A percentile compares a stretch with the other conserved stretches of the same genome.
phyloP scores from a whole-genome alignment of 2,113 vertebrate species.

The Promerops cafer region DNA sequence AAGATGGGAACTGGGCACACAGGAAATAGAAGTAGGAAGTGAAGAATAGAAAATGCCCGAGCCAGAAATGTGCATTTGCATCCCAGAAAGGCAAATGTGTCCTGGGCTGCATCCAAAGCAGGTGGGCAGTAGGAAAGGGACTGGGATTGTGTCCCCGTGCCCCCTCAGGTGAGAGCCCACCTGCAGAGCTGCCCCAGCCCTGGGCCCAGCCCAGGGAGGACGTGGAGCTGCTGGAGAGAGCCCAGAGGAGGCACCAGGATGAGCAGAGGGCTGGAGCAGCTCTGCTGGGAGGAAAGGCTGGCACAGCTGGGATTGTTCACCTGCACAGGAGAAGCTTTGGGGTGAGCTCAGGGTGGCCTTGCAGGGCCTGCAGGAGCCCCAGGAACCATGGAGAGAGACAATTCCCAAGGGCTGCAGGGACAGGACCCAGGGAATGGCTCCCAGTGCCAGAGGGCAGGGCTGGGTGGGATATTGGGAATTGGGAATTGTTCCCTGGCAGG shows the following conservation, averaged over 20 bases:
- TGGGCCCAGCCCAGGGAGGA: background rate
- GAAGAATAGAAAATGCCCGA: background rate
- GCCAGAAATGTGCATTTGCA: background rate
- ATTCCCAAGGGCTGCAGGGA: background rate
- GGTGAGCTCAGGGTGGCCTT: background rate
- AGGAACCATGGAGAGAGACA: background rate
- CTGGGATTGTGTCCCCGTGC: background rate
- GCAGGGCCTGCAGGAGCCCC: background rate
- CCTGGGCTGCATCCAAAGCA: background rate
- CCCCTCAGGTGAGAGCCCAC: background rate
- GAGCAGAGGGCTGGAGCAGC: background rate
- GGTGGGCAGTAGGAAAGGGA: background rate
- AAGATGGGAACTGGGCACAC: background rate
- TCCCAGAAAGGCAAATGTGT: background rate
- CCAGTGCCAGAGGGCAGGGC: background rate
- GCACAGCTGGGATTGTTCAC: too few species aligned
- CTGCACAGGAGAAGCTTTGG: too few species aligned
- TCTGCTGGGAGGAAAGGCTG: too few species aligned
- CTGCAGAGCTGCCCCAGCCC: background rate
- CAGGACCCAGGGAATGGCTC: background rate
- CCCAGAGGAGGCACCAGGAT: too few species aligned
- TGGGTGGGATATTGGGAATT: background rate
- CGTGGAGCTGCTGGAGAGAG: background rate
- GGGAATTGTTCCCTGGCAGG: background rate
- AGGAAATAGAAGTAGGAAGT: background rate